These are phyloP conservation scores for Eurytoma californica DNA, from an alignment of 2,888 invertebrate genomes.

Conservation along the genomic window DNA sequence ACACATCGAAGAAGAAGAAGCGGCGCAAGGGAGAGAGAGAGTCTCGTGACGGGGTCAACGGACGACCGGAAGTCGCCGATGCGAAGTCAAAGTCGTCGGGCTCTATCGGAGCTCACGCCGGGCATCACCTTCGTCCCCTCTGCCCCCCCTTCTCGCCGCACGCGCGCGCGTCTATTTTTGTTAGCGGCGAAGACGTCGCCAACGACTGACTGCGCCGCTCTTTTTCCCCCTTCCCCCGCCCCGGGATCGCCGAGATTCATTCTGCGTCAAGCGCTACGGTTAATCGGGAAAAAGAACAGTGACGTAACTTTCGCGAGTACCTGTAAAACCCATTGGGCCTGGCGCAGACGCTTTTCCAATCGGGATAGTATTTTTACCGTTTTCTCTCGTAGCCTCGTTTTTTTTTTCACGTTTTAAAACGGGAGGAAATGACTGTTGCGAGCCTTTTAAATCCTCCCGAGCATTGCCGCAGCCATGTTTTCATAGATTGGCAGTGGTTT, in stretches of 20 bases:
- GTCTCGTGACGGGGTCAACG: conserved; percentile 67
- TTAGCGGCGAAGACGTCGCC: conserved; percentile 26
- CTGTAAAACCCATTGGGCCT: too few species aligned
- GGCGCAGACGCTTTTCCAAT: too few species aligned
- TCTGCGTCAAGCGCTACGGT: conserved; percentile 27
- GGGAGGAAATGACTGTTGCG: background rate
- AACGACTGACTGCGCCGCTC: background rate
- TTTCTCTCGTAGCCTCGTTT: background rate
- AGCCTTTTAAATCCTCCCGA: conserved; percentile 22
- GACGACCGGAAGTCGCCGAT: conserved; percentile 71
- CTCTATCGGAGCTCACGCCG: conserved; percentile 57
- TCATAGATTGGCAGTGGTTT: conserved; percentile 13
- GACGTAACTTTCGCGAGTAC: conserved; percentile 26
- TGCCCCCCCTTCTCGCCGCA: background rate
- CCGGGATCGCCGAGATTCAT: background rate
- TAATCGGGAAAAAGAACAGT: conserved; percentile 26
- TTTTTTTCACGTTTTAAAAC: too few species aligned
- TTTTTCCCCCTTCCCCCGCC: background rate
- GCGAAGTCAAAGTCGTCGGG: conserved; percentile 62
- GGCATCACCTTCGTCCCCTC: conserved; percentile 51
- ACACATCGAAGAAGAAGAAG: conserved; percentile 20
- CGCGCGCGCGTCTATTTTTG: conserved; percentile 48
- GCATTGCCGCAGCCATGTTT: background rate
- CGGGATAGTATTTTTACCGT: background rate
- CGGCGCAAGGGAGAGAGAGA: conserved; percentile 36